Base-by-base conservation (phyloP, 2,888 invertebrate species). In the Nasonia oneida region DNA sequence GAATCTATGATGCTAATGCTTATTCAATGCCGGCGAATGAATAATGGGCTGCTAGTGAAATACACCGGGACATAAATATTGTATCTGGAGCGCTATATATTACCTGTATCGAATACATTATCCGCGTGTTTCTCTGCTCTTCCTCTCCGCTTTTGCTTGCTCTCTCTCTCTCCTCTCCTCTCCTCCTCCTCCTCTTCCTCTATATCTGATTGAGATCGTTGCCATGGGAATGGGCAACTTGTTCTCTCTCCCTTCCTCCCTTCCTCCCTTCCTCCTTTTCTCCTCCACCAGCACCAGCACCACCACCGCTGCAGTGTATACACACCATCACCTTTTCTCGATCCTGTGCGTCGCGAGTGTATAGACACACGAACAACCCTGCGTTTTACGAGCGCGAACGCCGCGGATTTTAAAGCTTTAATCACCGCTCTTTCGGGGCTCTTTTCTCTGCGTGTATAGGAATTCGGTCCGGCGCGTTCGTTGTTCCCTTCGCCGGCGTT, bases 21-120 rank as follows among this genome's bases (percentile, higher is more conserved):
- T 92, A 92, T 92, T 92, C 92, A 91, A 91, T 91, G 92, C 91
- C 89, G 89, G 88, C 86, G 91, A 93, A 93, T 93, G 93, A 93
- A 92, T 93, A 92, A 93, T 93, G 92, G 92, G 91, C 91, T 91
- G 92, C 91, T 92, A 91, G 93, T 91, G 92, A 93, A 93, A 92
- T 92, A 92, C 92, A 90, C 90, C 90, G 89, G 90, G 91, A 91
- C 93, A 93, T 93, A 93, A 93, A 93, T 93, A 93, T 93, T 93
- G 93, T 92, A 93, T 93, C 92, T 92, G 90, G 93, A 93, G 89
- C 92, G 91, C 91, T 92, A 91, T 93, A 92, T 91, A 93, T 92
- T 92, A 92, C 91, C 90, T 90, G 90, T 91, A 92, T 91, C 91
- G 91, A 91, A 92, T 92, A 90, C 90, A 91, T 91, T 92, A 92